These are phyloP conservation scores for Sminthurinus aureus DNA, from an alignment of 2,888 invertebrate species.

Conservation along the genomic window DNA sequence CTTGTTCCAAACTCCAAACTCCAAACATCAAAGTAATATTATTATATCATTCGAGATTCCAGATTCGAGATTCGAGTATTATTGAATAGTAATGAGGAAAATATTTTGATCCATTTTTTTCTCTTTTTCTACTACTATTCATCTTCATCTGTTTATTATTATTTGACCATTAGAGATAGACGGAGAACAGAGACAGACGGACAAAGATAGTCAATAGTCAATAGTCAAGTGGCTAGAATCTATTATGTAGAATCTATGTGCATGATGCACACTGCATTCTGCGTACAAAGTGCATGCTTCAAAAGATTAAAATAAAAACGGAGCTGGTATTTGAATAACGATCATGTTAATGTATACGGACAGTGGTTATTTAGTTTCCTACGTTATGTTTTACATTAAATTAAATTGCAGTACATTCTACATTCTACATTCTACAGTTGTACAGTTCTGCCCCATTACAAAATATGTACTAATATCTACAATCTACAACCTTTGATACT, in stretches of 20 bases:
- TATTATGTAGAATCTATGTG: slow-evolving; percentile 3
- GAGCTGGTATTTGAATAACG: too few relatives aligned
- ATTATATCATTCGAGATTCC: too few relatives aligned
- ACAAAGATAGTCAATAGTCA: background rate
- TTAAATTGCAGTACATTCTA: too few relatives aligned
- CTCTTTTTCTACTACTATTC: background rate
- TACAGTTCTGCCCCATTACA: too few relatives aligned
- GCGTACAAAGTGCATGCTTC: background rate
- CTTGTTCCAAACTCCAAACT: background rate
- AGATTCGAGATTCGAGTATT: background rate
- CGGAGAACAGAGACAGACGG: background rate
- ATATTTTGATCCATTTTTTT: background rate
- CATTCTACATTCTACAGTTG: slow-evolving; percentile 6
- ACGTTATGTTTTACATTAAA: too few relatives aligned
- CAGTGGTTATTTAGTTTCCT: too few relatives aligned
- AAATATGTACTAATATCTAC: too few relatives aligned
- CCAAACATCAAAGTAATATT: too few relatives aligned
- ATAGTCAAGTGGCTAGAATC: background rate
- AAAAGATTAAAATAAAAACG: too few relatives aligned
- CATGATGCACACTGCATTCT: background rate
- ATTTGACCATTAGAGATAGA: background rate
- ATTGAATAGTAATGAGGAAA: slow-evolving; percentile 4
- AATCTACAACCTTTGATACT: slow-evolving; percentile 7
- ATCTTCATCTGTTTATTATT: background rate
- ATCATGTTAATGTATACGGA: too few relatives aligned